Percentiles rank a stretch among this genome's conserved stretches.
Conservation (phyloP, 2,888 invertebrate species). For the Drosophila cracens region DNA sequence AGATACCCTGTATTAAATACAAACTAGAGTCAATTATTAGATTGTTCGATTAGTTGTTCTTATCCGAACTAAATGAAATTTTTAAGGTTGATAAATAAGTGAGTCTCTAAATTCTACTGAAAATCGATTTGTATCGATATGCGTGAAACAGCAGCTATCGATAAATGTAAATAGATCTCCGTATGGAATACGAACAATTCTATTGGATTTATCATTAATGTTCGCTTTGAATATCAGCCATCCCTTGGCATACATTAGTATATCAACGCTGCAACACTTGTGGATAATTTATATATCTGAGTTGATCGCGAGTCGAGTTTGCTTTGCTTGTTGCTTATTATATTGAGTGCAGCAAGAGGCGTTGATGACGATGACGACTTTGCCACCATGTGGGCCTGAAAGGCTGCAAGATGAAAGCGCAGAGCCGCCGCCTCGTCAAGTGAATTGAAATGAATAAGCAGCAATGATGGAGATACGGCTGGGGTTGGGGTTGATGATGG, state of each 20-base stretch:
- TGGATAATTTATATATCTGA: conserved; percentile 12
- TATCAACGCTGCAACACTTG: conserved; percentile 20
- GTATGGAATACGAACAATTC: background rate
- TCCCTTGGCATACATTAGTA: conserved; percentile 20
- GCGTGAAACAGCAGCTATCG: background rate
- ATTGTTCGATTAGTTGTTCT: background rate
- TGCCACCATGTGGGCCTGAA: conserved; percentile 59
- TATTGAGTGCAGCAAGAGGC: conserved; percentile 33
- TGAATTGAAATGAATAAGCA: conserved; percentile 69
- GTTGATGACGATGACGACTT: conserved; percentile 34
- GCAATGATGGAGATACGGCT: conserved; percentile 34
- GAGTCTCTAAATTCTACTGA: too few relatives aligned
- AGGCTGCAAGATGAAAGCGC: conserved; percentile 66
- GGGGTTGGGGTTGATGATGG: conserved; percentile 19
- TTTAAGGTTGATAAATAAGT: too few relatives aligned
- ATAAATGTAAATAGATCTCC: background rate
- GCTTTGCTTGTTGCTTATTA: conserved; percentile 37
- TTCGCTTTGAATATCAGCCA: conserved; percentile 16
- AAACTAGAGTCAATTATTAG: background rate
- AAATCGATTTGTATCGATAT: background rate
- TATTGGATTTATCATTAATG: background rate
- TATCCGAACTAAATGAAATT: background rate
- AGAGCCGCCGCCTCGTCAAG: conserved; percentile 54
- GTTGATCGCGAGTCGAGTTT: conserved; percentile 20
- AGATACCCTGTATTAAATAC: background rate